Evolutionary conservation across 2,888 invertebrate species (phyloP).

Genomic region (Agrochola macilenta): DNA sequence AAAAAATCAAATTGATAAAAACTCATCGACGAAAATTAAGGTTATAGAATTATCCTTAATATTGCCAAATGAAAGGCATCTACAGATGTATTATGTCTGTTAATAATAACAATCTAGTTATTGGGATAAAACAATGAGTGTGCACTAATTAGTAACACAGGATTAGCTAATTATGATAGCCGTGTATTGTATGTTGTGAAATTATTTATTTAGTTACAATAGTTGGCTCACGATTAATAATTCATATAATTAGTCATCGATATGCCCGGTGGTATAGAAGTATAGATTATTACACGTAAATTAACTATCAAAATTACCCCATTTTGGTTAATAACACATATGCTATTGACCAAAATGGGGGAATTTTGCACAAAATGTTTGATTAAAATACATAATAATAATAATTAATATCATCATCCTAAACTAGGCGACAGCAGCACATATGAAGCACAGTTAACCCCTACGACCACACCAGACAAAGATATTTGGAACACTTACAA

Average conservation of each 20-base stretch:
- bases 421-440: too few species aligned
- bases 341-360: neutral
- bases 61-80: neutral
- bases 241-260: neutral
- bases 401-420: neutral
- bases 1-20: neutral
- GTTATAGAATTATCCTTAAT: neutral
- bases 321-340: too few species aligned
- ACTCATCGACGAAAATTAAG: neutral
- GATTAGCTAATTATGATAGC: constrained; percentile 25
- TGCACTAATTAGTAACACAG: constrained; percentile 32
- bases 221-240: neutral
- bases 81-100: neutral
- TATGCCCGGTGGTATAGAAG: neutral
- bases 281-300: too few species aligned
- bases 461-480: neutral
- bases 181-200: constrained; percentile 2
- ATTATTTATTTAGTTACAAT: constrained; percentile 27
- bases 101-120: neutral
- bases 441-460: neutral
- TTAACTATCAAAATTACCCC: too few species aligned
- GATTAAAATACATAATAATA: neutral
- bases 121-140: constrained; percentile 13
- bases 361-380: neutral
- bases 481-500: neutral